These are phyloP conservation scores for Tachuris rubrigastra DNA, from an alignment of 2,113 vertebrate species.

Conservation along the genomic window DNA sequence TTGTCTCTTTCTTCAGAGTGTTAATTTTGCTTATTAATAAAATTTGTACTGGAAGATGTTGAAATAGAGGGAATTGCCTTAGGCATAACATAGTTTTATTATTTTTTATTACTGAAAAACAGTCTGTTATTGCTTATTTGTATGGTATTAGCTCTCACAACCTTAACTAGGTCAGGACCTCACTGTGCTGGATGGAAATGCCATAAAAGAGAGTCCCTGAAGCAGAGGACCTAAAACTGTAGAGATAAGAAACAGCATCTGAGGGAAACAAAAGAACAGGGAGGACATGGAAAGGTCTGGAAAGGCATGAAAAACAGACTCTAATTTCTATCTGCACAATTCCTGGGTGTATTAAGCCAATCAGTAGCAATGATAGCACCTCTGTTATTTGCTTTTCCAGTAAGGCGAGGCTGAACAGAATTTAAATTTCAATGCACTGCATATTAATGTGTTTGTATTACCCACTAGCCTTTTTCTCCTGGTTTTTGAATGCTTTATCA, in stretches of 20 bases:
- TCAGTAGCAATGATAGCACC: constrained; percentile 46
- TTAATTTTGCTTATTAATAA: background rate
- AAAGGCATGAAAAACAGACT: background rate
- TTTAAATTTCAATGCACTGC: constrained; percentile 34
- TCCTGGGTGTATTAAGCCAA: constrained; percentile 28
- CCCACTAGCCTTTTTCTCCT: background rate
- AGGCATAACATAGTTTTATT: background rate
- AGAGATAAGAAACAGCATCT: background rate
- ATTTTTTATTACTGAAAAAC: background rate
- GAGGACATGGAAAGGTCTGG: background rate
- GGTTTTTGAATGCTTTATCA: background rate
- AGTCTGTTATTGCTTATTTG: background rate
- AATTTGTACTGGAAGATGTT: background rate
- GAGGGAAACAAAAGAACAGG: background rate
- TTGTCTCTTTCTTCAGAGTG: background rate
- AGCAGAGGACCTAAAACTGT: background rate
- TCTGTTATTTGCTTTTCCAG: constrained; percentile 44
- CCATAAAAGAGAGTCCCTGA: background rate
- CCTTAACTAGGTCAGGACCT: background rate
- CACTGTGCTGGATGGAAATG: background rate
- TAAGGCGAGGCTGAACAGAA: constrained; percentile 12
- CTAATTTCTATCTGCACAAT: background rate
- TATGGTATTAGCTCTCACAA: background rate
- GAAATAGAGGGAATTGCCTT: background rate
- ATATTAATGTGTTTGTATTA: constrained; percentile 32